phyloP scores from a whole-genome alignment of 2,888 invertebrate species.

The Esperia sulphurella region DNA sequence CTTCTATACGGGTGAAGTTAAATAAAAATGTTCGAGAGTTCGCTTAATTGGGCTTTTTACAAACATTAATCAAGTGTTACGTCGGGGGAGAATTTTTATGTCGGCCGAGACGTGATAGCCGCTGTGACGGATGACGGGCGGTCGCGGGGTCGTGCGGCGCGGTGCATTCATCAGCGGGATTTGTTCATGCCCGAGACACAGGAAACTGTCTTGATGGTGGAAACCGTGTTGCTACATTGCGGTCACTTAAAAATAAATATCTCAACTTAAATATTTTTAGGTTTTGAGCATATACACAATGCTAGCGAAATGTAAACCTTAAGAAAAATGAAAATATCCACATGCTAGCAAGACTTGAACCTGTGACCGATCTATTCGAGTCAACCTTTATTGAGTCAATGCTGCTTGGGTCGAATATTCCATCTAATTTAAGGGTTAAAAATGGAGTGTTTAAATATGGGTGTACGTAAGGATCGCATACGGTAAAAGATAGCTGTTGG shows the following conservation, averaged over 20 bases:
- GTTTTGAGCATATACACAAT: too few relatives aligned
- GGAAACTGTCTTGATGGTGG: background rate
- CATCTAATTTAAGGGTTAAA: too few relatives aligned
- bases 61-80: conserved; percentile 73
- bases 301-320: too few relatives aligned
- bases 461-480: too few relatives aligned
- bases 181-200: conserved; percentile 13
- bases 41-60: conserved; percentile 75
- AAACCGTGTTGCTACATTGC: background rate
- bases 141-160: conserved; percentile 38
- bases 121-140: conserved; percentile 58
- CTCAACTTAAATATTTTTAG: too few relatives aligned
- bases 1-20: conserved; percentile 55
- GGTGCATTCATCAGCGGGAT: conserved; percentile 55
- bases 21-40: conserved; percentile 57
- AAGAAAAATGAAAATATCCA: too few relatives aligned
- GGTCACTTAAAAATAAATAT: background rate
- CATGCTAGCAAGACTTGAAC: too few relatives aligned
- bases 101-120: conserved; percentile 46
- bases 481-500: too few relatives aligned
- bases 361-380: too few relatives aligned
- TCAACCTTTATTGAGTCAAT: too few relatives aligned
- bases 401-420: too few relatives aligned
- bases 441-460: too few relatives aligned
- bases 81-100: conserved; percentile 69